These are phyloP conservation scores for Drosophila mimetica DNA, from an alignment of 2,888 invertebrate genomes.

Conservation along the genomic window DNA sequence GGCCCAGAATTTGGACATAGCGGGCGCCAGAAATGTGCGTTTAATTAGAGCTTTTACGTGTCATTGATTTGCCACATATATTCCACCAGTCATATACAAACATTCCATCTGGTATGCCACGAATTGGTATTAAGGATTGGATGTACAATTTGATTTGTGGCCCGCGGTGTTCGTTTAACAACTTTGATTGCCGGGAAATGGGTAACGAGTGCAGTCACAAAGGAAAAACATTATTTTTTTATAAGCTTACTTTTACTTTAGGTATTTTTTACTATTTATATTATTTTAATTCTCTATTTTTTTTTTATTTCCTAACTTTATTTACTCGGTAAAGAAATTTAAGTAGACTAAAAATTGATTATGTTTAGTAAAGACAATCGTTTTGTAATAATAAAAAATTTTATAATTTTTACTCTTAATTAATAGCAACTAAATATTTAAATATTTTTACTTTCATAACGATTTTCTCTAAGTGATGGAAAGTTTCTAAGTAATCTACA, in stretches of 20 bases:
- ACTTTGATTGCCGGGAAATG: not conserved
- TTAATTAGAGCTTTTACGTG: conserved; percentile 76
- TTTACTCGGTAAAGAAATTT: too few relatives aligned
- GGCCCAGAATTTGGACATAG: conserved; percentile 9
- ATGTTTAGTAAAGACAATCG: too few relatives aligned
- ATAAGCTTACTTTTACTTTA: not conserved
- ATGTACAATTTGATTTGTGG: conserved; percentile 64
- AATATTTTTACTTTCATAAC: too few relatives aligned
- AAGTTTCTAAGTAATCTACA: too few relatives aligned
- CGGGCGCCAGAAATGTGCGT: conserved; percentile 66
- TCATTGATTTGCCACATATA: conserved; percentile 64
- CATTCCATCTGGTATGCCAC: conserved; percentile 27
- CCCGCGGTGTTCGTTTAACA: conserved; percentile 6
- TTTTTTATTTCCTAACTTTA: too few relatives aligned
- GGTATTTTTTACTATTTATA: not conserved
- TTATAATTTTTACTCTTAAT: too few relatives aligned
- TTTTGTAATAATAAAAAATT: too few relatives aligned
- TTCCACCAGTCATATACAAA: not conserved
- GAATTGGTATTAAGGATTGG: conserved; percentile 46
- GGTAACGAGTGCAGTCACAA: not conserved
- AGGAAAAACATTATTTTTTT: not conserved
- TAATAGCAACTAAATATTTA: too few relatives aligned
- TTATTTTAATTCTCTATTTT: too few relatives aligned
- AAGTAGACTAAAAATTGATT: too few relatives aligned
- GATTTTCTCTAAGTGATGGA: too few relatives aligned